Evolutionary conservation across 2,113 vertebrate genomes (phyloP).

Genomic region (Monopterus albus): DNA sequence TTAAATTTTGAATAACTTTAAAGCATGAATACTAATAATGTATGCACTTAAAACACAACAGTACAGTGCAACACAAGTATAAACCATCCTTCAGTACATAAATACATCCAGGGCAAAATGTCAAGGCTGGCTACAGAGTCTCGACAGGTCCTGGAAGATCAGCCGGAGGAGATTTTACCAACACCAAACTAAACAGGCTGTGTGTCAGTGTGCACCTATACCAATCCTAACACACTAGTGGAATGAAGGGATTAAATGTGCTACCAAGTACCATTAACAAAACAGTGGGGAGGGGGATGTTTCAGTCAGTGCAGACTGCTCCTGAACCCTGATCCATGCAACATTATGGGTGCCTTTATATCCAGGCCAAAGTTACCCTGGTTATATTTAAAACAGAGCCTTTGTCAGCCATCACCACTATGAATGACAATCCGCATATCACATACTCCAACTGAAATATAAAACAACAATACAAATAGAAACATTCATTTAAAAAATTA

Average conservation of each 20-base stretch:
- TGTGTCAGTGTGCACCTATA: conserved; percentile 3
- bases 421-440: neutral
- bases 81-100: neutral
- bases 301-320: conserved; percentile 40
- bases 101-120: neutral
- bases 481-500: neutral
- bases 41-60: neutral
- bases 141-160: neutral
- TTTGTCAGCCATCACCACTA: conserved; percentile 5
- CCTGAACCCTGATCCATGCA: conserved; percentile 50
- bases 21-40: neutral
- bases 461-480: conserved; percentile 18
- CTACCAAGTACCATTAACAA: conserved; percentile 61
- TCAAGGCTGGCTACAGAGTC: neutral
- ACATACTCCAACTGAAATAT: neutral
- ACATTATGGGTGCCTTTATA: conserved; percentile 30
- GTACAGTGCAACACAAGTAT: neutral
- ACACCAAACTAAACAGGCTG: conserved; percentile 10
- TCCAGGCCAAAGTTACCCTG: conserved; percentile 24
- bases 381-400: neutral
- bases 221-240: conserved; percentile 33
- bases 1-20: neutral
- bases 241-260: conserved; percentile 64
- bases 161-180: conserved; percentile 7
- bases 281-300: conserved; percentile 32